Percentiles rank a stretch among this genome's conserved stretches.
phyloP scores from a whole-genome alignment of 2,797 vertebrate genomes.

The Phalanger gymnotis region DNA sequence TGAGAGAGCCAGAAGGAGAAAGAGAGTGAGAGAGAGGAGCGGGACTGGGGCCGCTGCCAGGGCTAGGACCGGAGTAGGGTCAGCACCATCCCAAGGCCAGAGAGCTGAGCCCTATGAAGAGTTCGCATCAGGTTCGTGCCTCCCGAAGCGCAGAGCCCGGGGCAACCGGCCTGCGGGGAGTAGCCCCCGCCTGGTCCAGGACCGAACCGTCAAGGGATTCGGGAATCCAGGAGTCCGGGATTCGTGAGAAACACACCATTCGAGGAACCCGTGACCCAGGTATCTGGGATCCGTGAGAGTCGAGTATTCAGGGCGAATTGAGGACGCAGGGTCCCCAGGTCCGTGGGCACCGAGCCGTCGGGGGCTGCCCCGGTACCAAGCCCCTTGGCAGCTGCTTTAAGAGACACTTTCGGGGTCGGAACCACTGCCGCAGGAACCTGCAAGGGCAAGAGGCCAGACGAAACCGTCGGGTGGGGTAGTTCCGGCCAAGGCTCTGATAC shows the following conservation, averaged over 20 bases:
- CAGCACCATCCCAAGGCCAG: slow-evolving; percentile 23
- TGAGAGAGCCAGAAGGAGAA: slow-evolving; percentile 22
- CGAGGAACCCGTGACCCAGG: slow-evolving; percentile 31
- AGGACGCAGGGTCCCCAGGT: slow-evolving; percentile 36
- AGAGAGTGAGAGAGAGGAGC: slow-evolving; percentile 15
- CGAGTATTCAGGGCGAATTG: slow-evolving; percentile 59
- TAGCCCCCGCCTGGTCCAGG: neutral
- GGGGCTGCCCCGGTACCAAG: neutral
- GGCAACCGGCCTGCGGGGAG: slow-evolving; percentile 63
- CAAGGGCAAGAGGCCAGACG: slow-evolving; percentile 22
- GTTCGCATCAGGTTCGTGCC: slow-evolving; percentile 51
- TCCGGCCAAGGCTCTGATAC: slow-evolving; percentile 6
- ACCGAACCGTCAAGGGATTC: slow-evolving; percentile 44
- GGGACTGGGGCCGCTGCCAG: slow-evolving; percentile 11
- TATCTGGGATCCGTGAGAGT: slow-evolving; percentile 43
- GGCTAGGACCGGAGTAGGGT: slow-evolving; percentile 15
- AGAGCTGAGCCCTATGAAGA: slow-evolving; percentile 40
- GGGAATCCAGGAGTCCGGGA: slow-evolving; percentile 22
- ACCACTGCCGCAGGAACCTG: neutral
- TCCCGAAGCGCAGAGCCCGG: slow-evolving; percentile 48
- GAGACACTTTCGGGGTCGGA: slow-evolving; percentile 31
- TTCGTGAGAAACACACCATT: slow-evolving; percentile 57
- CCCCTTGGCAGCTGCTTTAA: slow-evolving; percentile 9
- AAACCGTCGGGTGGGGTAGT: slow-evolving; percentile 62
- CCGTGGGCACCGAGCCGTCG: slow-evolving; percentile 25